Evolutionary conservation across 2,113 vertebrate species (phyloP), one percentile per base, ranked within the genome.

Genomic region (Empidonax traillii): DNA sequence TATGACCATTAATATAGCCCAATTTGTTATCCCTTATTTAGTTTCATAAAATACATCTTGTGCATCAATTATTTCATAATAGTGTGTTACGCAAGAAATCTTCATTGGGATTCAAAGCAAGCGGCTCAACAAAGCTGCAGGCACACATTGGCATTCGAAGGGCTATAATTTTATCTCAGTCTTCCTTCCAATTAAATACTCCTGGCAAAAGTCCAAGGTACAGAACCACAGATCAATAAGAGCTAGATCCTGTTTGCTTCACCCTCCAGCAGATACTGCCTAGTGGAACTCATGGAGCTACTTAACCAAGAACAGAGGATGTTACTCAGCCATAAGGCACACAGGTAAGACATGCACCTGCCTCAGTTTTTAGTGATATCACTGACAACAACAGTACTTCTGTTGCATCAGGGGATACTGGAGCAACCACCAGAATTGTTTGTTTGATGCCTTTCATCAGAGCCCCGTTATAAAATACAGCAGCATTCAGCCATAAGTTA

Each of bases 91-190:
- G 37, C 3, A 46, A 65, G n/a, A 85, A 68, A 44, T 12, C 61
- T 78, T 85, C 89, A 93, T 2, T 78, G 27, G 83, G n/a, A 89
- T 94, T 91, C 62, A 83, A 75, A 94, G 79, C 43, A 63, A 80
- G 63, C 31, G 33, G 16, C 13, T 89, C 79, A 89, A 77, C 78
- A 84, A 76, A 80, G 69, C 87, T 87, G 65, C 77, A 90, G 86
- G 62, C 37, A 74, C 33, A 76, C 52, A 47, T 0, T 94, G 69
- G 41, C 35, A 87, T 35, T 72, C 62, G 67, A 46, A 85, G 53
- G 13, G 19, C 80, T 83, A 4, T 61, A 85, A 94, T 90, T 93
- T 65, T 62, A 43, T 66, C 58, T 93, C 22, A 7, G 46, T 43
- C 58, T 85, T 91, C 63, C 43, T 93, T 94, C 85, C 81, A 88